Evolutionary conservation across 2,113 vertebrate genomes (phyloP).

Genomic region (Raja brachyura): DNA sequence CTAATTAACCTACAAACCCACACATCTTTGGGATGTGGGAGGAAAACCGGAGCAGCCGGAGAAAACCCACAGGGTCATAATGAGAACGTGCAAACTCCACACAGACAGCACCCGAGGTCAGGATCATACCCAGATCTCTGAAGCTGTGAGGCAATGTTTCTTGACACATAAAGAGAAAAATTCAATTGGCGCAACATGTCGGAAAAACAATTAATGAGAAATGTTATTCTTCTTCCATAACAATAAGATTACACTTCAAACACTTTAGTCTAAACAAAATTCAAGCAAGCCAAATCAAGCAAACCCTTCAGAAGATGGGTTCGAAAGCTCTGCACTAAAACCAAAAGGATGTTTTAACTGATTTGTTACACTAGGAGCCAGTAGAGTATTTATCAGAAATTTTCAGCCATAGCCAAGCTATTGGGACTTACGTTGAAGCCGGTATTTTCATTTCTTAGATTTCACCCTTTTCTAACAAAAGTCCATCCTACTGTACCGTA

Average conservation of each 20-base stretch:
- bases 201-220: not conserved
- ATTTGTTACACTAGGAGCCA: slow-evolving; percentile 5
- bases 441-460: not conserved
- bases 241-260: not conserved
- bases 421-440: not conserved
- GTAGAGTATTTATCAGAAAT: not conserved
- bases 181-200: not conserved
- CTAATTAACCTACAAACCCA: too few species aligned
- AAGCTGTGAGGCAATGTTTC: too few species aligned
- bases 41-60: too few species aligned
- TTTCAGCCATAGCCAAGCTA: not conserved
- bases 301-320: not conserved
- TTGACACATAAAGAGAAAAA: not conserved
- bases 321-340: not conserved
- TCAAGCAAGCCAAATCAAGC: not conserved
- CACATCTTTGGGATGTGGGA: too few species aligned
- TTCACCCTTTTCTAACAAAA: not conserved
- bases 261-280: not conserved
- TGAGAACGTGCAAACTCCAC: too few species aligned
- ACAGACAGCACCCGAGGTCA: too few species aligned
- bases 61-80: too few species aligned
- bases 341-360: not conserved
- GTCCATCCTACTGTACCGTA: not conserved
- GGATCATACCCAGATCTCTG: too few species aligned
- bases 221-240: not conserved